Evolutionary conservation across 2,888 invertebrate genomes (phyloP), one percentile per base, ranked within the genome.

Genomic region (Apodemia hepburni): DNA sequence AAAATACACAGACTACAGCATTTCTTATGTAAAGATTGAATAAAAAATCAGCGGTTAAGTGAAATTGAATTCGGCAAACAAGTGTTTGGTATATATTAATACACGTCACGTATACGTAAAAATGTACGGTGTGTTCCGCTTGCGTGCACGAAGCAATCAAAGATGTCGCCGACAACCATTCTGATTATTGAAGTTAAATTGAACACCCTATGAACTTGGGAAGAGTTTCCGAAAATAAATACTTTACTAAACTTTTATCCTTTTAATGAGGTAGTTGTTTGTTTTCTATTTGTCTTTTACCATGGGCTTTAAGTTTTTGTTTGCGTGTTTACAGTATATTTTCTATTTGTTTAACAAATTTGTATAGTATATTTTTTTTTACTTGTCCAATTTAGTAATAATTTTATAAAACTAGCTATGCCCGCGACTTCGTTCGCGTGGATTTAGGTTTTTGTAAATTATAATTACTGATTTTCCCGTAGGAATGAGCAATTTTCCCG

Each of bases 171-270:
- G 51, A 51, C 51, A 51, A 51, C 51, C 49, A 18, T 18, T 49
- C 51, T 51, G 51, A 51, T 51, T 51, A 51, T 51, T 51, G 51
- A 51, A 51, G 51, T 51, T 51, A 51, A 51, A 51, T 51, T 51
- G 51, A 51, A 51, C 51, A 51, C 51, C 22, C 38, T 18, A n/a
- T 51, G 51, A 51, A 51, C 51, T 51, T 51, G 22, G 51, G 9
- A 51, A 22, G 51, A 22, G 51, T 51, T 51, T 22, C 22, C 51
- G 17, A 22, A 51, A 51, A 51, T 51, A 51, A 51, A 51, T 51
- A 51, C 3, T 11, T 22, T 2, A 22, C 22, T 18, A 51, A 51
- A 51, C 51, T 51, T 51, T 51, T 51, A 3, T 11, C 18, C 22
- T 22, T 12, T 38, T 51, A 51, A 51, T 22, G 51, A 51, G 22